These are phyloP conservation scores for Dromius quadrimaculatus DNA, from an alignment of 2,888 invertebrate genomes.

Conservation along the genomic window DNA sequence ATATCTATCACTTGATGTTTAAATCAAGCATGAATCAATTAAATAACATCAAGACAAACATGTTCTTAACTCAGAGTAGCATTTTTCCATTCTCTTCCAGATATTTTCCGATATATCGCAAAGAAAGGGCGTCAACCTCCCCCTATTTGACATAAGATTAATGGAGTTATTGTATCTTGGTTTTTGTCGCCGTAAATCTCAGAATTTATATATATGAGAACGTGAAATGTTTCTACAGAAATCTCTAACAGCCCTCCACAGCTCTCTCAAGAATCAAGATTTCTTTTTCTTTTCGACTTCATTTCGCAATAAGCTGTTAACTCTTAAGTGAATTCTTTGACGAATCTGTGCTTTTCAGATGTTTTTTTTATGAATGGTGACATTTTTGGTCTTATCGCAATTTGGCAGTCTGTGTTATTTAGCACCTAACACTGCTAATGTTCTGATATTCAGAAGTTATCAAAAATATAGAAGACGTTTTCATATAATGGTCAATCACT, in stretches of 20 bases:
- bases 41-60: no score
- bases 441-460: no score
- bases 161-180: slow-evolving; percentile 45
- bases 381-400: slow-evolving; percentile 20
- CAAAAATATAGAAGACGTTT: no score
- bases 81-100: slow-evolving; percentile 20
- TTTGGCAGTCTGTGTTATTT: no score
- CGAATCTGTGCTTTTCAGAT: slow-evolving; percentile 23
- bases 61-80: no score
- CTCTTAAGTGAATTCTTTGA: slow-evolving; percentile 14
- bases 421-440: no score
- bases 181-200: slow-evolving; percentile 47
- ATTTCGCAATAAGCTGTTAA: slow-evolving; percentile 27
- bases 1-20: no score
- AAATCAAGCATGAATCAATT: no score
- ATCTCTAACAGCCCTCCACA: slow-evolving; percentile 1
- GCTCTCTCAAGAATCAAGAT: slow-evolving; percentile 3
- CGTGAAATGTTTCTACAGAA: slow-evolving; percentile 36
- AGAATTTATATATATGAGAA: slow-evolving; percentile 40
- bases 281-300: slow-evolving; percentile 8
- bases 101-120: slow-evolving; percentile 28
- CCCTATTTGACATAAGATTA: slow-evolving; percentile 41
- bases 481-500: no score
- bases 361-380: background rate
- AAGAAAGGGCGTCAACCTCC: slow-evolving; percentile 3